Base-by-base conservation (phyloP, 2,797 vertebrate genomes). In the Bufotes viridis region DNA sequence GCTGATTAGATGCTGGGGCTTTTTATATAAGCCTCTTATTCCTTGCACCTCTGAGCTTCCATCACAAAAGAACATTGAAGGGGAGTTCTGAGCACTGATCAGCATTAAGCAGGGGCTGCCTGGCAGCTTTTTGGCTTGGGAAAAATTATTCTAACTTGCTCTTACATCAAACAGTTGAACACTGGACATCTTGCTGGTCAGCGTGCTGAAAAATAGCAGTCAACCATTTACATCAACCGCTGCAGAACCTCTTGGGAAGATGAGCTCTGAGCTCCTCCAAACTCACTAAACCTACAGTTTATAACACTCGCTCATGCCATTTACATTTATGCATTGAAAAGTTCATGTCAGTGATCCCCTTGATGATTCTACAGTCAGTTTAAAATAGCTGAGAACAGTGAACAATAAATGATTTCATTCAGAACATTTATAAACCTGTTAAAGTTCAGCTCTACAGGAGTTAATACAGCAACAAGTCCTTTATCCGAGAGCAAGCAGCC, bases 91-190 rank as follows among this genome's bases (percentile, higher is more conserved):
- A 87, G 88, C 84, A 70, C 79, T 89, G 84, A 78, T 89, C 61
- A 86, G 63, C 74, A 13, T 70, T 63, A 60, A 72, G 75, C 42
- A 84, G 87, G 60, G 51, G 58, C 74, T n/a, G 53, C 91, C 90
- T 93, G 92, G 94, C 91, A 93, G 93, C 90, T 92, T 94, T 93
- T 93, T 92, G 91, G 90, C 92, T 93, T 93, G 94, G 94, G 93
- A 92, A 93, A 91, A 91, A 86, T 88, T 63, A 72, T 34, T 86
- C 65, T 86, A 69, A 60, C 85, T 57, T 65, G 24, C 12, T 69
- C 60, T 4, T 85, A 51, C 60, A 67, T 53, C 78, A 86, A 86
- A 42, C 78, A 60, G 63, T 80, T n/a, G 20, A 7, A 42, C 42
- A 58, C 61, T 26, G 83, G 83, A 76, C 83, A 76, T 63, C 26